Percentiles rank a stretch among this genome's conserved stretches.
Evolutionary conservation across 2,888 invertebrate genomes (phyloP).

Genomic region (Caenorhabditis macrosperma): DNA sequence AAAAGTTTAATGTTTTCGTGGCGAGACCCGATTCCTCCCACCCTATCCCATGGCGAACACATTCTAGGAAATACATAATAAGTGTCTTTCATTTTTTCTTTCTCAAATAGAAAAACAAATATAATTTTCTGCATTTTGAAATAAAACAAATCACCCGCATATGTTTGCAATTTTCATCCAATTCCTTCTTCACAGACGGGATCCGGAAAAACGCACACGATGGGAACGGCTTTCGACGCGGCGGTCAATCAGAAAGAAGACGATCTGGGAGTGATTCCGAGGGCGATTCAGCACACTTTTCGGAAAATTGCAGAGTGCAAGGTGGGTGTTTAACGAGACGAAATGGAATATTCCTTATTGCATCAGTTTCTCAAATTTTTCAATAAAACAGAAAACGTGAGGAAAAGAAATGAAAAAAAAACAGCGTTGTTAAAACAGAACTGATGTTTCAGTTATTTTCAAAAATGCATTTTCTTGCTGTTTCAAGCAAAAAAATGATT

Average conservation of each 20-base stretch:
- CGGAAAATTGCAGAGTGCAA: conserved; percentile 81
- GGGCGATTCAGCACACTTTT: conserved; percentile 94
- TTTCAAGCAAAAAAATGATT: no score
- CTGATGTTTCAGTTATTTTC: neutral
- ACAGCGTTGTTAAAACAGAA: no score
- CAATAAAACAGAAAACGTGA: no score
- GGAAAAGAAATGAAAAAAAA: no score
- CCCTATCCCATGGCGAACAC: no score
- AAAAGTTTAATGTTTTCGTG: no score
- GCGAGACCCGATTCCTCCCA: no score
- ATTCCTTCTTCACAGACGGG: conserved; percentile 86
- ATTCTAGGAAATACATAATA: no score
- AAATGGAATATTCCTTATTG: neutral
- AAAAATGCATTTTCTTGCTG: neutral
- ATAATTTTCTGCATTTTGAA: no score
- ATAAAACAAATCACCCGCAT: no score
- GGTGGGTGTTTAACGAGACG: neutral
- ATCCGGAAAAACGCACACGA: conserved; percentile 97
- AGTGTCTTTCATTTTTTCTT: no score
- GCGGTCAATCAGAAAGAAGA: conserved; percentile 47
- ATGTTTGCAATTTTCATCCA: neutral
- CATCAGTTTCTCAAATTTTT: neutral
- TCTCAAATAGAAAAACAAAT: no score
- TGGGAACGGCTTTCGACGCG: conserved; percentile 97
- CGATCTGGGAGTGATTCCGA: conserved; percentile 91